A percentile compares a stretch with the other conserved stretches of the same genome.
Conservation (phyloP, 2,797 vertebrate species). For the Cygnus olor region DNA sequence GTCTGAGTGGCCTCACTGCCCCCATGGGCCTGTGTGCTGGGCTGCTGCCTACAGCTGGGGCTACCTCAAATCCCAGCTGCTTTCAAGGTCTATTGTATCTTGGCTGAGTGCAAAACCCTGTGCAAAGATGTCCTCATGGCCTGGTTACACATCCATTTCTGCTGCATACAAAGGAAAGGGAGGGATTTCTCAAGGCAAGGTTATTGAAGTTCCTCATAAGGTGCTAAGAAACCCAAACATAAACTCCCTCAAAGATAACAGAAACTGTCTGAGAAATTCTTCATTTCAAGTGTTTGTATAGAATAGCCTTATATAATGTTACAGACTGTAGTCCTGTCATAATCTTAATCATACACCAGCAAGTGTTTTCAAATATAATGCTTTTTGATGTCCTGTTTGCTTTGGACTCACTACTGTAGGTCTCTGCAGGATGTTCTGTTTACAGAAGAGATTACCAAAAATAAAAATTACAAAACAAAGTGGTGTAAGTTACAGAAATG, state of each 20-base stretch:
- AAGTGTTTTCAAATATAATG: conserved; percentile 28
- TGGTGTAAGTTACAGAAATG: conserved; percentile 20
- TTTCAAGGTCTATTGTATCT: not conserved
- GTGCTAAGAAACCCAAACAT: conserved; percentile 24
- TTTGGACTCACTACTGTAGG: conserved; percentile 51
- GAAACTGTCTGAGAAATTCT: conserved; percentile 39
- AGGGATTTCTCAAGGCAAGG: not conserved
- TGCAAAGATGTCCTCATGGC: not conserved
- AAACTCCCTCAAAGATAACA: conserved; percentile 40
- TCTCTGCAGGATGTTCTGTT: conserved; percentile 52
- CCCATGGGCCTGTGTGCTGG: rapidly evolving
- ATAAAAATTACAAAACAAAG: conserved; percentile 65
- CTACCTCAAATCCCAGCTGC: not conserved
- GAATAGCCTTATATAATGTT: conserved; percentile 4
- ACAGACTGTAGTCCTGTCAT: not conserved
- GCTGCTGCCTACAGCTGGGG: not conserved
- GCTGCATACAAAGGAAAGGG: not conserved
- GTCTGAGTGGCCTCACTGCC: not conserved
- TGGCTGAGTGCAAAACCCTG: not conserved
- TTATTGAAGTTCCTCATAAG: not conserved
- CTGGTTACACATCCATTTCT: not conserved
- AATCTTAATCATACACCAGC: conserved; percentile 21
- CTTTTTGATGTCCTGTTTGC: conserved; percentile 58
- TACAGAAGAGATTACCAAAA: conserved; percentile 63
- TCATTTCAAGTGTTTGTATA: conserved; percentile 1